These are phyloP conservation scores for Rotaria magnacalcarata DNA, from an alignment of 2,888 invertebrate genomes.

Conservation along the genomic window DNA sequence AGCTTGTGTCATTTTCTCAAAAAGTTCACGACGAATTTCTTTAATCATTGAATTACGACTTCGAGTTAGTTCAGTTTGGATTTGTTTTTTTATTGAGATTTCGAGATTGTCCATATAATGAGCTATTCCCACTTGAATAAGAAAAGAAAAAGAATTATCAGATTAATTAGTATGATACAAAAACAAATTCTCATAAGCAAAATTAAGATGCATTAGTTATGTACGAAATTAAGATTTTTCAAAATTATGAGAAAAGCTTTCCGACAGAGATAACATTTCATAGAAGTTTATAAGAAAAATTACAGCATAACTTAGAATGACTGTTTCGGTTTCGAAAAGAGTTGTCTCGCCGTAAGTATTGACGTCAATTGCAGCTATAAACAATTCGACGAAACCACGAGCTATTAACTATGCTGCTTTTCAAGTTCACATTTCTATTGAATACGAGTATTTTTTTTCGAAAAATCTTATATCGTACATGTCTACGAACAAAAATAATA, in stretches of 20 bases:
- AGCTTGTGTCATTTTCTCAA: constrained; percentile 1
- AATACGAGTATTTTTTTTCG: too few species aligned
- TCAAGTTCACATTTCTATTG: too few species aligned
- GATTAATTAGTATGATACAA: background rate
- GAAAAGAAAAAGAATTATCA: background rate
- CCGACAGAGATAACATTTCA: too few species aligned
- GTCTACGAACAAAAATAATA: background rate
- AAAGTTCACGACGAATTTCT: constrained; percentile 24
- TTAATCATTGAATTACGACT: constrained; percentile 33
- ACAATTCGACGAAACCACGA: too few species aligned
- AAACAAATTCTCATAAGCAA: background rate
- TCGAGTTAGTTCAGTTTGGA: background rate
- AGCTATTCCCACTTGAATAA: background rate
- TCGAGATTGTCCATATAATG: constrained; percentile 8
- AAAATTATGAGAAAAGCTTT: too few species aligned
- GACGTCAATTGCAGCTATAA: too few species aligned
- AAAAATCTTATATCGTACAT: background rate
- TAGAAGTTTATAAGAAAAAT: too few species aligned
- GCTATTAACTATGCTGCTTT: too few species aligned
- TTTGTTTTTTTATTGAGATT: background rate
- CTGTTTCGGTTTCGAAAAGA: too few species aligned
- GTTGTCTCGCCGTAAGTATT: too few species aligned
- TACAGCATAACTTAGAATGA: too few species aligned
- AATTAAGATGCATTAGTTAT: background rate
- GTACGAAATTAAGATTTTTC: background rate